Percentiles rank a stretch among this genome's conserved stretches.
Evolutionary conservation across 2,888 invertebrate genomes (phyloP).

Genomic region (Drosophila gaucha): DNA sequence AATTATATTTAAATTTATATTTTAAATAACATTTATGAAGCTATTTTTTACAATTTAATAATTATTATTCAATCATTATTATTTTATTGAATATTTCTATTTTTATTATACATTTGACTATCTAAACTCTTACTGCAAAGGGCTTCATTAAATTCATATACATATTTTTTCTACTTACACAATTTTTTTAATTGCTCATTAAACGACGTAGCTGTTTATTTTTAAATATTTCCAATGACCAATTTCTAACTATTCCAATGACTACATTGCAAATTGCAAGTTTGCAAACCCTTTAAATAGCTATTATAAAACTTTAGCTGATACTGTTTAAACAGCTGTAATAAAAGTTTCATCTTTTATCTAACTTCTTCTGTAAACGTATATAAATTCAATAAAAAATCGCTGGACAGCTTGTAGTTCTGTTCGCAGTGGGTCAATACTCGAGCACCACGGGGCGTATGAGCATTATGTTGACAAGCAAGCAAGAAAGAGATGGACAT

Average conservation of each 20-base stretch:
- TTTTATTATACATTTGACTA: background rate
- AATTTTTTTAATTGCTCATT: background rate
- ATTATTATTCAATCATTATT: background rate
- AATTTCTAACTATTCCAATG: background rate
- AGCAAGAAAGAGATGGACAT: constrained; percentile 25
- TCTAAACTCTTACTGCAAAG: background rate
- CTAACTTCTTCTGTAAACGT: constrained; percentile 5
- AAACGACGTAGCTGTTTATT: background rate
- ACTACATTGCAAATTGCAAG: no score
- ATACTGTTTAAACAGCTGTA: constrained; percentile 12
- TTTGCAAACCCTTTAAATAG: background rate
- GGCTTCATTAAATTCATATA: background rate
- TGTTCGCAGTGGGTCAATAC: constrained; percentile 54
- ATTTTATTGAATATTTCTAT: background rate
- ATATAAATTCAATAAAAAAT: no score
- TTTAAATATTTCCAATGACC: background rate
- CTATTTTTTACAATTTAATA: background rate
- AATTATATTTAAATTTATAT: background rate
- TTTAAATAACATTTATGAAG: no score
- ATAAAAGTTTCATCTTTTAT: constrained; percentile 17
- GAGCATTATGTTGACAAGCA: constrained; percentile 56
- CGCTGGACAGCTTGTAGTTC: constrained; percentile 4
- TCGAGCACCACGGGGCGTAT: constrained; percentile 60
- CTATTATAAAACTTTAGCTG: background rate
- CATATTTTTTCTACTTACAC: background rate